Percentiles rank a stretch among this genome's conserved stretches.
Evolutionary conservation across 2,797 vertebrate genomes (phyloP).

Genomic region (Alcedo quadribrachys): DNA sequence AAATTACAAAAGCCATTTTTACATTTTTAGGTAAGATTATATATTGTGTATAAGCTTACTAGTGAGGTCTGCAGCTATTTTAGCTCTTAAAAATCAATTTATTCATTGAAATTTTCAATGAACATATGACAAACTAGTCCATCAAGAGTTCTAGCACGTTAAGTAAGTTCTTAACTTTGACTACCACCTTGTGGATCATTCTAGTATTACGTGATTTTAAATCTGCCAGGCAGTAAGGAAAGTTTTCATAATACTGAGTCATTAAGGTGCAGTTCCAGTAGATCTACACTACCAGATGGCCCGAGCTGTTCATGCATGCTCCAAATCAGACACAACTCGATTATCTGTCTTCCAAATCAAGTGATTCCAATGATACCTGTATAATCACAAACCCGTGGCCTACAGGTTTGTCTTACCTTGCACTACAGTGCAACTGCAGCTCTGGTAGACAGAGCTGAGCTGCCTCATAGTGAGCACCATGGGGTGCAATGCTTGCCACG

Average conservation of each 20-base stretch:
- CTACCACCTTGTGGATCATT: slow-evolving; percentile 80
- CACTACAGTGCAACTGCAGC: not conserved
- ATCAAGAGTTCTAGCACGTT: not conserved
- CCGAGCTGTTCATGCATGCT: not conserved
- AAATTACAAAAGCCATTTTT: slow-evolving; percentile 12
- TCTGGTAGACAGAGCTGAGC: not conserved
- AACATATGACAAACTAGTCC: slow-evolving; percentile 22
- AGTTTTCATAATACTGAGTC: slow-evolving; percentile 10
- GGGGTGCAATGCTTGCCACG: not conserved
- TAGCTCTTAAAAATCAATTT: slow-evolving; percentile 43
- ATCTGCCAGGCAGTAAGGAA: not conserved
- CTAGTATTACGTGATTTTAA: slow-evolving; percentile 72
- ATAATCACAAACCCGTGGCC: not conserved
- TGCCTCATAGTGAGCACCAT: not conserved
- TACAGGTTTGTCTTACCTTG: not conserved
- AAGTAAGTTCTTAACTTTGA: slow-evolving; percentile 80
- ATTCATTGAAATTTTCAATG: slow-evolving; percentile 50
- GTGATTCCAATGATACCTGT: not conserved
- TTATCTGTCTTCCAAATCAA: not conserved
- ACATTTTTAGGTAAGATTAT: slow-evolving; percentile 2
- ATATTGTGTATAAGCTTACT: slow-evolving; percentile 4
- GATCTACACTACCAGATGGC: not conserved
- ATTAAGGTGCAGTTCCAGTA: slow-evolving; percentile 5
- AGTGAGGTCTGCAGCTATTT: slow-evolving; percentile 18
- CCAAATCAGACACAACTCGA: not conserved